Evolutionary conservation across 2,113 vertebrate genomes (phyloP).

Genomic region (Columba janthina): DNA sequence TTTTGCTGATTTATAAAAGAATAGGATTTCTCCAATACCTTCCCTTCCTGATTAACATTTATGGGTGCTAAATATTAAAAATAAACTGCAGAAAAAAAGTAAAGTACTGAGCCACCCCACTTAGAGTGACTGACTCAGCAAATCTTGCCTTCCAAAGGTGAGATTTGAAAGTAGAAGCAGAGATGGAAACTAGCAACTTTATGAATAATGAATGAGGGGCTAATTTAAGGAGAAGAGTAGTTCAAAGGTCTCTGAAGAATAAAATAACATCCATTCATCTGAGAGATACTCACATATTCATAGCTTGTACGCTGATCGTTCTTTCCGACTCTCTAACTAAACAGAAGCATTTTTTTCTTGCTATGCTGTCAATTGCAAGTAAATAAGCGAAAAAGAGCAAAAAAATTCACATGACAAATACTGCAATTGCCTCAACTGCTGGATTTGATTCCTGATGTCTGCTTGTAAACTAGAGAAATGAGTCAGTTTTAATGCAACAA

Average conservation of each 20-base stretch:
- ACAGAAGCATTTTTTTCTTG: not conserved
- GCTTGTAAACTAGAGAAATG: not conserved
- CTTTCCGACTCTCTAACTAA: not conserved
- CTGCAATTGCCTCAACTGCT: not conserved
- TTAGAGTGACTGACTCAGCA: constrained; percentile 26
- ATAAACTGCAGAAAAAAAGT: not conserved
- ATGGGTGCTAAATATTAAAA: not conserved
- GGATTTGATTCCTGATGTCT: not conserved
- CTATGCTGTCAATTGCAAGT: not conserved
- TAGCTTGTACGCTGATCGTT: not conserved
- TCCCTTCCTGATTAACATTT: not conserved
- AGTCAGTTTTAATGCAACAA: not conserved
- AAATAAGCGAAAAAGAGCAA: not conserved
- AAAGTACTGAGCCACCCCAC: not conserved
- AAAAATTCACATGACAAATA: not conserved
- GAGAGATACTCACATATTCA: not conserved
- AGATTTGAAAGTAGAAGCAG: not conserved
- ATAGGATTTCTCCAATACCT: not conserved
- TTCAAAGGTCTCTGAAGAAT: not conserved
- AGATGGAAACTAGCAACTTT: not conserved
- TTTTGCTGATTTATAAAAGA: not conserved
- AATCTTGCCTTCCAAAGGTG: not conserved
- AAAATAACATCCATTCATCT: not conserved
- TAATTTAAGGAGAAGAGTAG: constrained; percentile 19
- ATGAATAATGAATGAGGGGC: constrained; percentile 38